phyloP scores from a whole-genome alignment of 2,888 invertebrate species.

The Tetheella fluctuosa region DNA sequence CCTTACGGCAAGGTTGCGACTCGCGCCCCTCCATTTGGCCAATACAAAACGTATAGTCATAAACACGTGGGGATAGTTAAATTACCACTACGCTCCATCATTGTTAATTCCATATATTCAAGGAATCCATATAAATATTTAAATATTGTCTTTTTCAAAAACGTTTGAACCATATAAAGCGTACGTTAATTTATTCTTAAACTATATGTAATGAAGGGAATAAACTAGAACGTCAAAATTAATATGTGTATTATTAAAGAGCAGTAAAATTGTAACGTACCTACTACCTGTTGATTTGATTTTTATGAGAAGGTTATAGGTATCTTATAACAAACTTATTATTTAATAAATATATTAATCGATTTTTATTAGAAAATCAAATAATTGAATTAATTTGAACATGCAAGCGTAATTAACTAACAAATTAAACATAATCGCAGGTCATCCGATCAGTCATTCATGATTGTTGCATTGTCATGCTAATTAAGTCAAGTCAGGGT shows the following conservation, averaged over 20 bases:
- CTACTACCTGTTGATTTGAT: neutral
- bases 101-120: too few relatives aligned
- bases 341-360: too few relatives aligned
- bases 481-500: neutral
- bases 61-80: neutral
- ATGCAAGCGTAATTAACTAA: conserved; percentile 9
- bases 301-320: neutral
- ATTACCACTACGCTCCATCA: neutral
- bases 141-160: too few relatives aligned
- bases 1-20: conserved; percentile 32
- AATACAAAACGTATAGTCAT: neutral
- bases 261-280: neutral
- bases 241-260: neutral
- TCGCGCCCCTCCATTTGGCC: neutral
- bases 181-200: too few relatives aligned
- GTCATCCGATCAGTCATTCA: neutral
- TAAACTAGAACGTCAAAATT: neutral
- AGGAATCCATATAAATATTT: too few relatives aligned
- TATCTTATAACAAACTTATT: too few relatives aligned
- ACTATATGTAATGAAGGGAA: too few relatives aligned
- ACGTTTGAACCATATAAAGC: too few relatives aligned
- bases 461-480: conserved; percentile 6
- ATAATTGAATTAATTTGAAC: too few relatives aligned
- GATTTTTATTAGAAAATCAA: too few relatives aligned
- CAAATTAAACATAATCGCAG: neutral